Evolutionary conservation across 2,888 invertebrate genomes (phyloP).

Genomic region (Drosophila pseudotakahashii): DNA sequence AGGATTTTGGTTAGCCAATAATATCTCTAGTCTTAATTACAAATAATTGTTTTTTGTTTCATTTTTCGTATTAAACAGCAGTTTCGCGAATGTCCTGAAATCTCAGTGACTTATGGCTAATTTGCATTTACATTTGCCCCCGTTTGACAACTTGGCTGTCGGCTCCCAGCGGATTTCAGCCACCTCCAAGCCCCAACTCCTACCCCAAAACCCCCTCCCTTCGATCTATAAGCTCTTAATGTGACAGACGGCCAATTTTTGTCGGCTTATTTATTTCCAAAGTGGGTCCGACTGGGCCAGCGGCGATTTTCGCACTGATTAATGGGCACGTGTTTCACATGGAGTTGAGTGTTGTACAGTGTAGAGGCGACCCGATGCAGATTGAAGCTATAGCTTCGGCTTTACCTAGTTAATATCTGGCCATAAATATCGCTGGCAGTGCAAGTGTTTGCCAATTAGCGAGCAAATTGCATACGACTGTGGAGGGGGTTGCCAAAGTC

Average conservation of each 20-base stretch:
- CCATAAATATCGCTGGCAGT: conserved; percentile 65
- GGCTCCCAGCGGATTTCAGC: conserved; percentile 35
- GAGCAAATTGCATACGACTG: conserved; percentile 50
- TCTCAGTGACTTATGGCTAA: conserved; percentile 46
- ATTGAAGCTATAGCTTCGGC: conserved; percentile 10
- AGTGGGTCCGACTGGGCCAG: conserved; percentile 36
- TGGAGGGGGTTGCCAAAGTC: conserved; percentile 37
- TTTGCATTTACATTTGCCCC: conserved; percentile 53
- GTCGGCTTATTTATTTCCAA: conserved; percentile 43
- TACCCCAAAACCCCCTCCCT: background rate
- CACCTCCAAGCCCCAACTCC: conserved; percentile 9
- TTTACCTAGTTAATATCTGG: conserved; percentile 55
- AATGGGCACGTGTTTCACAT: conserved; percentile 61
- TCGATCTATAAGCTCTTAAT: conserved; percentile 26
- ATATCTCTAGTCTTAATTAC: background rate
- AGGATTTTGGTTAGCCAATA: too few relatives aligned
- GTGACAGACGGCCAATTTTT: conserved; percentile 50
- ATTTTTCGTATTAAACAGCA: conserved; percentile 1
- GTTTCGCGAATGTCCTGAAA: conserved; percentile 18
- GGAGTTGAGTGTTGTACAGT: conserved; percentile 31
- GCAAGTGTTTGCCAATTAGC: conserved; percentile 75
- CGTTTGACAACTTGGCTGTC: conserved; percentile 46
- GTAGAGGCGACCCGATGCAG: conserved; percentile 24
- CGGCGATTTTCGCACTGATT: conserved; percentile 64
- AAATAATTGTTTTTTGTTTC: background rate